These are phyloP conservation scores for Allacma fusca DNA, from an alignment of 2,888 invertebrate genomes.

Conservation along the genomic window DNA sequence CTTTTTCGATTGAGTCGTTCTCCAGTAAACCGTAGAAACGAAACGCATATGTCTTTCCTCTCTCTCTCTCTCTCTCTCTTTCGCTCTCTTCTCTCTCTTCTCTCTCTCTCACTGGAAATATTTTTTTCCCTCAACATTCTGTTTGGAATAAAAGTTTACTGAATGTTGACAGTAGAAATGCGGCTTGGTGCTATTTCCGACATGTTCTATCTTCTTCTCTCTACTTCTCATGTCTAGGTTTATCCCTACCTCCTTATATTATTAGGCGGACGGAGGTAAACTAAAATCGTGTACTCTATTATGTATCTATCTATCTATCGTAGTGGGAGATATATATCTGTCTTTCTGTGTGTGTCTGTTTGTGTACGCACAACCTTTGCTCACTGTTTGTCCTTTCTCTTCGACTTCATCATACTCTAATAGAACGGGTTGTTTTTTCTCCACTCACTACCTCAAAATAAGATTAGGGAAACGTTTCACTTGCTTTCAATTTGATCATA, in stretches of 20 bases:
- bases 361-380: no score
- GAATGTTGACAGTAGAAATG: constrained; percentile 38
- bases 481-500: constrained; percentile 19
- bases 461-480: not conserved
- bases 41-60: constrained; percentile 3
- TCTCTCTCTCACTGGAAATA: not conserved
- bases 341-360: no score
- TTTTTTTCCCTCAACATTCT: constrained; percentile 28
- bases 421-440: not conserved
- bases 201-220: not conserved
- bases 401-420: no score
- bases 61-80: no score
- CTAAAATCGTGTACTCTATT: no score
- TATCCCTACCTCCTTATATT: not conserved
- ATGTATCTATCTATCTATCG: no score
- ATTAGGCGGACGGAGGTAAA: no score
- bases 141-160: constrained; percentile 39
- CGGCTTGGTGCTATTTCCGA: constrained; percentile 26
- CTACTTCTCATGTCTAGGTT: not conserved
- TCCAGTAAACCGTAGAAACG: constrained; percentile 20
- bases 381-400: no score
- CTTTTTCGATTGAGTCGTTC: constrained; percentile 5
- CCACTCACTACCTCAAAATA: constrained; percentile 19
- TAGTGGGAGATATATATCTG: no score
- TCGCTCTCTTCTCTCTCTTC: no score